phyloP scores from a whole-genome alignment of 2,797 vertebrate genomes.

The Mormyrus proboscirostris region DNA sequence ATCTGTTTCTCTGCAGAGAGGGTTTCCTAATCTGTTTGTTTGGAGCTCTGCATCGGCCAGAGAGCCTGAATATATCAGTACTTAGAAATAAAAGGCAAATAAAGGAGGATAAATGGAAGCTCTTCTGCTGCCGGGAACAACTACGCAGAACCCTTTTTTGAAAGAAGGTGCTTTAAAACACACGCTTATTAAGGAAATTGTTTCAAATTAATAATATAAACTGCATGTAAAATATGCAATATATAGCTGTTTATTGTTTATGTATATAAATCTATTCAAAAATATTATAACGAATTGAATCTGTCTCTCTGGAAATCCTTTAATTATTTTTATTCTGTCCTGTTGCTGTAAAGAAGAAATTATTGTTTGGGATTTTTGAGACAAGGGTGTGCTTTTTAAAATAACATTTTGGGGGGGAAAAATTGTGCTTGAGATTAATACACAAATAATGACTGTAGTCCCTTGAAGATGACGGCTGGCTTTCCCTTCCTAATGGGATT shows the following conservation, averaged over 20 bases:
- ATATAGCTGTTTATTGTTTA: not conserved
- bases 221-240: not conserved
- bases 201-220: not conserved
- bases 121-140: not conserved
- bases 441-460: not conserved
- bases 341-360: not conserved
- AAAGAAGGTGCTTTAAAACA: slow-evolving; percentile 1
- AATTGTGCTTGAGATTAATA: not conserved
- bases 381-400: not conserved
- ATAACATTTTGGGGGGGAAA: not conserved
- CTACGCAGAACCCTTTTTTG: not conserved
- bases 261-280: not conserved
- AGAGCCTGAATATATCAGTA: not conserved
- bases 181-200: not conserved
- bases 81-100: slow-evolving; percentile 9
- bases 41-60: not conserved
- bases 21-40: slow-evolving; percentile 17
- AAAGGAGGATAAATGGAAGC: not conserved
- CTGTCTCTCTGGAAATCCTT: not conserved
- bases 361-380: not conserved
- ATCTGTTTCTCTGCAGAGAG: slow-evolving; percentile 1
- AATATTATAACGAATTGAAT: not conserved
- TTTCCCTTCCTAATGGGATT: not conserved
- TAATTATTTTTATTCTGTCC: not conserved
- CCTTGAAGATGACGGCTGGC: not conserved